These are phyloP conservation scores for Caenorhabditis parvicauda DNA, from an alignment of 2,888 invertebrate species.

Conservation along the genomic window DNA sequence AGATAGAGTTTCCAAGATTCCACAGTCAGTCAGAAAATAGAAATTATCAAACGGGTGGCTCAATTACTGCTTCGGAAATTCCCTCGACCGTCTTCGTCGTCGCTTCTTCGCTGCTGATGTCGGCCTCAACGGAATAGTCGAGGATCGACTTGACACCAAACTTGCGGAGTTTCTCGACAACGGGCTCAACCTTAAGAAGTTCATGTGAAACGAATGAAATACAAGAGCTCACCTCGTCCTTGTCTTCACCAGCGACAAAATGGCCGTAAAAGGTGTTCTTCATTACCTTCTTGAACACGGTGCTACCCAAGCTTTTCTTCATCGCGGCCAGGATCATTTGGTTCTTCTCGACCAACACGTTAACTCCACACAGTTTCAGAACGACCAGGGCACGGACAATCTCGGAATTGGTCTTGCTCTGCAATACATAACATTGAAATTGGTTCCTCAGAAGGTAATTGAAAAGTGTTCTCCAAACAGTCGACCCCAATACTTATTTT, in stretches of 20 bases:
- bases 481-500: no score
- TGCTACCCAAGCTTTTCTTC: constrained; percentile 35
- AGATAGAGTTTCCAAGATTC: neutral
- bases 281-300: constrained; percentile 69
- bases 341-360: constrained; percentile 56
- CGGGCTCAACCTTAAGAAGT: constrained; percentile 71
- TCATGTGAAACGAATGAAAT: neutral
- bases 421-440: no score
- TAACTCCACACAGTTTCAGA: constrained; percentile 48
- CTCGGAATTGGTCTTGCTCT: constrained; percentile 60
- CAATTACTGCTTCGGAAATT: constrained; percentile 11
- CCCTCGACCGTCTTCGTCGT: constrained; percentile 71
- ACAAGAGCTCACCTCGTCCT: constrained; percentile 43
- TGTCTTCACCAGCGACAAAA: constrained; percentile 89
- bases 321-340: constrained; percentile 45
- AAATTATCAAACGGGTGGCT: constrained; percentile 9
- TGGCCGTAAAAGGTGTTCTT: constrained; percentile 95
- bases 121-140: constrained; percentile 97
- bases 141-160: constrained; percentile 98
- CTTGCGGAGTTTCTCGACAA: constrained; percentile 79
- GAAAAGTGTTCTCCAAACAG: no score
- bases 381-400: constrained; percentile 55
- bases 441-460: no score
- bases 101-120: constrained; percentile 84
- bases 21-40: neutral